Base-by-base conservation (phyloP, 1,140 invertebrate species). In the Mactra quadrangularis region DNA sequence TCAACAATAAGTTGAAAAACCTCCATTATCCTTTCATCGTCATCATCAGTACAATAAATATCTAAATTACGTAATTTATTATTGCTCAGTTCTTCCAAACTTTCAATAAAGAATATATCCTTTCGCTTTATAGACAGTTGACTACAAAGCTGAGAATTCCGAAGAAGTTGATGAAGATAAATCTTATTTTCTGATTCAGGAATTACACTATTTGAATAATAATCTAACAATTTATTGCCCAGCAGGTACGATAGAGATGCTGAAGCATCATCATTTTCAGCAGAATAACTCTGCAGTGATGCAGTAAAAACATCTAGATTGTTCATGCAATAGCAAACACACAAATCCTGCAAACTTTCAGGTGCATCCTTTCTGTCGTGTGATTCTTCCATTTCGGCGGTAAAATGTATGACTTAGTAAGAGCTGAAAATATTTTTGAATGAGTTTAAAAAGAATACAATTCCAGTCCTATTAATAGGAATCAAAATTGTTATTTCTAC, bases 261-360 rank as follows among this genome's bases (percentile, higher is more conserved):
- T 11, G 50, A 47, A n/a, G 25, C 41, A 25, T 47, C 77, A n/a
- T 41, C 53, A 35, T 19, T 45, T 29, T n/a, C 19, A n/a, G n/a
- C n/a, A 6, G 17, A 25, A 38, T 38, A 7, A 22, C 22, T 57
- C 0, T 52, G 31, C 29, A 71, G 33, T 47, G 66, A 57, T 13
- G 50, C 50, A 2, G 52, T 35, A 19, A 81, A 38, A 7, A 71
- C 52, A 38, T 81, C 77, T 47, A 81, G 25, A 57, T 81, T 66
- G 53, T 81, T 81, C 47, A 71, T 71, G 11, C 47, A 71, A 35
- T 81, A 81, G n/a, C 38, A 81, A 22, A 81, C 22, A 71, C 77
- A 81, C 35, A 81, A 52, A 35, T 81, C 52, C 52, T 81, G 77
- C 1, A 81, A 66, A 17, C 41, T 57, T 19, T 81, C 77, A 6